Base-by-base conservation (phyloP, 2,797 vertebrate genomes). In the Distichodus sexfasciatus region DNA sequence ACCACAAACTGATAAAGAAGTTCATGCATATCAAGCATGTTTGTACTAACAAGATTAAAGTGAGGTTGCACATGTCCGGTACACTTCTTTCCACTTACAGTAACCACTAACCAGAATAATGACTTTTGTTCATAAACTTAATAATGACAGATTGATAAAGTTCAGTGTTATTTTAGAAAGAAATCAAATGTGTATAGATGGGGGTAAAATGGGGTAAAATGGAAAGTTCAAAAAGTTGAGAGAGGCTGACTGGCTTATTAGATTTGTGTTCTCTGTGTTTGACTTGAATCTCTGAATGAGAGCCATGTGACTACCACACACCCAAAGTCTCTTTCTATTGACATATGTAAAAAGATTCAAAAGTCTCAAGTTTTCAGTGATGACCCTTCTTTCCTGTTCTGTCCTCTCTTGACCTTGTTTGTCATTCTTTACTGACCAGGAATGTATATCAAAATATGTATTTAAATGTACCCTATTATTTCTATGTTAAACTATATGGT, bases 241-340 rank as follows among this genome's bases (percentile, higher is more conserved):
- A 24, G 24, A 58, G 51, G 48, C 21, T 46, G 33, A 60, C 23
- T 40, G 26, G 11, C 38, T 70, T 36, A 75, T 75, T 63, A 50
- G 31, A 46, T 75, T 73, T 64, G 64, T 63, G 1, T 10, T 29
- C 21, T 75, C 70, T 58, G 59, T 63, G 15, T 54, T 50, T 50
- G 10, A 59, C 2, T 31, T 28, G 33, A 40, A 31, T 65, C 17
- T 19, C 7, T 48, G 41, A 69, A 73, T 76, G 60, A 40, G 14
- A 67, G 33, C 59, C 73, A 76, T 75, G 58, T 76, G 74, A 76
- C 62, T 2, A 6, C 3, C 46, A 21, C 36, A 50, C 15, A 31
- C n/a, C 12, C 14, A 23, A 17, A 17, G 14, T 7, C 21, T n/a
- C 4, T 19, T 44, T n/a, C n/a, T n/a, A n/a, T n/a, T n/a, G n/a